Evolutionary conservation across 2,888 invertebrate genomes (phyloP), one percentile per base, ranked within the genome.

Genomic region (Diloba caeruleocephala): DNA sequence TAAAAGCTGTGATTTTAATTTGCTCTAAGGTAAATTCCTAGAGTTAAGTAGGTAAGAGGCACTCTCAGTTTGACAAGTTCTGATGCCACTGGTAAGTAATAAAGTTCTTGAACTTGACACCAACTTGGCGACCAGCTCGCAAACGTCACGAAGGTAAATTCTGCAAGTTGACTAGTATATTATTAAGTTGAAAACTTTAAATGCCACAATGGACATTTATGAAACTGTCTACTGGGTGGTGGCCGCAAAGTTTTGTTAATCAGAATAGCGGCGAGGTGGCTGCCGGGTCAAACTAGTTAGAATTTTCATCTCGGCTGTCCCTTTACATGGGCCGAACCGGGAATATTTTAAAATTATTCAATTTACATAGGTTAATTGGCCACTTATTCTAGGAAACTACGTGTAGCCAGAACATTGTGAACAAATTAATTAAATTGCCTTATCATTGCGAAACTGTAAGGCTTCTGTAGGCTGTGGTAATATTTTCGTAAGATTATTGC

Each of bases 241-340:
- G 71, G 71, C 76, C 80, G 68, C 76, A 84, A 90, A 89, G 81
- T 90, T 90, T 87, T 79, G 88, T 87, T 88, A 90, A 89, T 90
- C 88, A 89, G 83, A 85, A 81, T 74, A 74, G 74, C 76, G 78
- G 73, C 65, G 78, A 75, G 78, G 71, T 57, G 63, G 52, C 53
- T 57, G 64, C 37, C 45, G 67, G 71, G 81, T 81, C 77, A 77
- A 85, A 86, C 82, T 87, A 87, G 82, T 87, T 81, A 64, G 69
- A 83, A 82, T 84, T 79, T 79, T 77, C 81, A 84, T 79, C 81
- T 76, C 78, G 49, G 71, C 68, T 76, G 79, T 81, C 84, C 84
- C 85, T 78, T 72, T 79, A 73, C 77, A 69, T 69, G 66, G 78
- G 72, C 71, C 73, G 54, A 73, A 61, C 67, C 69, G 69, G 74